phyloP scores from a whole-genome alignment of 2,113 vertebrate species.

The Anseranas semipalmata region DNA sequence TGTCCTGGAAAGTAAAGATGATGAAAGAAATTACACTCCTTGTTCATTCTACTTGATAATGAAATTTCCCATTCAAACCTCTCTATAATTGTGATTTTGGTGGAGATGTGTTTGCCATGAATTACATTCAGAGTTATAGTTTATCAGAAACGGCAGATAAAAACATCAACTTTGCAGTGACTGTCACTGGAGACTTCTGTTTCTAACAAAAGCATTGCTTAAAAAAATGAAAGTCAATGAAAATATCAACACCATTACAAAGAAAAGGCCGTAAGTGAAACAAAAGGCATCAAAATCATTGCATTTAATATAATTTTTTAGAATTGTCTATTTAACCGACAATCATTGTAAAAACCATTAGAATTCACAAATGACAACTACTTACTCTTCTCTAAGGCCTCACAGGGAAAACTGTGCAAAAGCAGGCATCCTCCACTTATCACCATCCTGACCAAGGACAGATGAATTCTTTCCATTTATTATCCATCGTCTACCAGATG shows the following conservation, averaged over 20 bases:
- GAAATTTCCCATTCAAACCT: background rate
- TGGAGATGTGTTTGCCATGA: background rate
- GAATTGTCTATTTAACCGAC: background rate
- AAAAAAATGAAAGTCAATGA: background rate
- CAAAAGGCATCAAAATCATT: background rate
- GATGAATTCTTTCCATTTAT: background rate
- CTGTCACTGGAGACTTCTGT: background rate
- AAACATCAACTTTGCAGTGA: background rate
- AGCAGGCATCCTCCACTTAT: rapidly evolving
- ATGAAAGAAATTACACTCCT: background rate
- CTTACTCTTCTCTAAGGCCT: background rate
- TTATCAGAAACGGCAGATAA: background rate
- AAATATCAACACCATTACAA: background rate
- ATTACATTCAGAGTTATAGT: background rate
- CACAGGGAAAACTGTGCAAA: rapidly evolving
- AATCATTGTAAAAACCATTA: background rate
- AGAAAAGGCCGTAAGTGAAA: background rate
- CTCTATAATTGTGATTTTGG: background rate
- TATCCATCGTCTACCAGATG: background rate
- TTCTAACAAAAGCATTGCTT: background rate
- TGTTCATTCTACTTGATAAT: background rate
- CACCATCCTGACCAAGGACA: background rate
- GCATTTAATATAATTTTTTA: background rate
- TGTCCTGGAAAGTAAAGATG: background rate
- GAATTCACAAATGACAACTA: background rate